Base-by-base conservation (phyloP, 2,797 vertebrate genomes). In the Enteromius argenteus region DNA sequence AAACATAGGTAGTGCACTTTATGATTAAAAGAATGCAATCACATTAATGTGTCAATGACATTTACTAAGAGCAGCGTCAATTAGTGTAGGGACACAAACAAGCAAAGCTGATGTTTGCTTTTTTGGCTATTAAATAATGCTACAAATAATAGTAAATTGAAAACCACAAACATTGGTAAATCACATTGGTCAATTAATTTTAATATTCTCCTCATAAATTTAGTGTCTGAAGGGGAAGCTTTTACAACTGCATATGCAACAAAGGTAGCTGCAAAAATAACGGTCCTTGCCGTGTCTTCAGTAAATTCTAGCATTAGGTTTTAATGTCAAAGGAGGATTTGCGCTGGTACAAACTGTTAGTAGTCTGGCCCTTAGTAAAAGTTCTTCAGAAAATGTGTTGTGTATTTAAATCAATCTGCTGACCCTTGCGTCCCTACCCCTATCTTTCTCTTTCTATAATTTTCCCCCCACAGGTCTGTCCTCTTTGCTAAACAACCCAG, bases 401-500 rank as follows among this genome's bases (percentile, higher is more conserved):
- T 51, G 13, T 30, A 30, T 66, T 83, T 14, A 35, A 69, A 58
- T 69, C 1, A 78, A 64, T 75, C 79, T 84, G 58, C 56, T 86
- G 39, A 80, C 68, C 27, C 21, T 71, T 44, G 44, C n/a, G 53
- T 67, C 44, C 51, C 71, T 74, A 60, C 73, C 42, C 58, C 62
- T 60, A 68, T 74, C 19, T 53, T 14, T 81, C 49, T 86, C 78
- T 79, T 56, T 81, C 3, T 66, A 13, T 23, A 64, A 73, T 72
- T 83, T n/a, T 19, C 74, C 58, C 84, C 2, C 88, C 14, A 64
- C 89, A 99, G 98, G 97, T 88, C 88, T 96, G 64, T 94, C 96
- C 0, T 96, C 97, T 85, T 89, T 96, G 69, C 94, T 97, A 83
- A 96, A 96, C 91, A 97, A 94, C n/a, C 96, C 97, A 14, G 90